Evolutionary conservation across 2,797 vertebrate species (phyloP), one percentile per base, ranked within the genome.

Genomic region (Eulemur albifrons): DNA sequence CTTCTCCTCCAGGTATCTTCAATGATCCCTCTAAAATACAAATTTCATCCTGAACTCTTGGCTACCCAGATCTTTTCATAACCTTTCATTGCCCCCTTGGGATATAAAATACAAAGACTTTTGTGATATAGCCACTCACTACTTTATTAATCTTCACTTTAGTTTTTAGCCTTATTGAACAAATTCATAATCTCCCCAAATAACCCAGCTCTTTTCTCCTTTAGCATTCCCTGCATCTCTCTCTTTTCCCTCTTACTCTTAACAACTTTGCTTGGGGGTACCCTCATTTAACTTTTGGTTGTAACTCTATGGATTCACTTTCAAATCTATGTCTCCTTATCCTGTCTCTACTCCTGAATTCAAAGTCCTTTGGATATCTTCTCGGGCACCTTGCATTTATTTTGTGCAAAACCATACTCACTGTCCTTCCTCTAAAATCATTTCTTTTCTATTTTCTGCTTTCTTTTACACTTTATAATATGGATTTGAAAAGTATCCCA

Each of bases 101-200:
- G 48, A 52, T 82, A 17, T 76, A 76, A 83, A 72, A 72, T 57
- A 57, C 45, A 54, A 76, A 54, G 45, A 65, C 32, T 72, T 94
- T 13, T 77, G 5, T 88, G 63, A 57, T 65, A 23, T 2, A 27
- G 38, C 54, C 57, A 59, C 57, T 59, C 79, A 65, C 38, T 65
- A 30, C 48, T 79, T 72, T 79, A 23, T 43, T n/a, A 54, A 2
- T 57, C 45, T 94, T 69, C 30, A 43, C 17, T 70, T 69, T 76
- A 76, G 50, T 81, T 95, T 93, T 95, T 93, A 79, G 30, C 38
- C 25, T 85, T 70, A 27, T 48, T 85, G 63, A 79, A 70, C 38
- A 72, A 72, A 52, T 27, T 40, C 38, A n/a, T 75, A 59, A 91
- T 59, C 82, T 86, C 23, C 30, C 35, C 12, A 21, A 52, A 70